These are phyloP conservation scores for Danio jaintianensis DNA, from an alignment of 2,797 vertebrate genomes.

Conservation along the genomic window DNA sequence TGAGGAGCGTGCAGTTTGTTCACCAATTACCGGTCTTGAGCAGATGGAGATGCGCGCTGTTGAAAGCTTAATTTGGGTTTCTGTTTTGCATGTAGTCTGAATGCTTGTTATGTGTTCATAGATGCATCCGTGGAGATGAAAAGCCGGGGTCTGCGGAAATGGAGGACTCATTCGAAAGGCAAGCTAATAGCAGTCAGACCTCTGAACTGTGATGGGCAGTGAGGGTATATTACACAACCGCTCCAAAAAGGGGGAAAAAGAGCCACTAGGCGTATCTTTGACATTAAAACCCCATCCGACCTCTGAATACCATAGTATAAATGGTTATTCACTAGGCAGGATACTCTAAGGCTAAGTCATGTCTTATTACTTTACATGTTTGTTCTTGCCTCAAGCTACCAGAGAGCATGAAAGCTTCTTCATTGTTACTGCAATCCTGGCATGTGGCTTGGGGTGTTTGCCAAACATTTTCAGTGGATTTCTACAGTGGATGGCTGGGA, in stretches of 20 bases:
- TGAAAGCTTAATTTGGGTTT: slow-evolving; percentile 29
- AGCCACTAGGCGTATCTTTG: slow-evolving; percentile 34
- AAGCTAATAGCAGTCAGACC: slow-evolving; percentile 26
- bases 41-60: slow-evolving; percentile 25
- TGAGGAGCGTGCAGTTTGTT: slow-evolving; percentile 26
- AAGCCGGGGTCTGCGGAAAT: background rate
- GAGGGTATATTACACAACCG: slow-evolving; percentile 28
- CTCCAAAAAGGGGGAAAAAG: slow-evolving; percentile 6
- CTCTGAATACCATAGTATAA: slow-evolving; percentile 24
- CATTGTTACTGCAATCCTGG: slow-evolving; percentile 11
- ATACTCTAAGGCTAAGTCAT: slow-evolving; percentile 38
- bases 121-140: slow-evolving; percentile 20
- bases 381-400: slow-evolving; percentile 37
- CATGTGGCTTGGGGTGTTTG: slow-evolving; percentile 34
- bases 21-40: slow-evolving; percentile 24
- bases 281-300: slow-evolving; percentile 9
- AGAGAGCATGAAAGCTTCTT: slow-evolving; percentile 14
- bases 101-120: slow-evolving; percentile 14
- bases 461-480: slow-evolving; percentile 22
- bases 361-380: slow-evolving; percentile 45
- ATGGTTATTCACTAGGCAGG: slow-evolving; percentile 42
- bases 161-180: background rate
- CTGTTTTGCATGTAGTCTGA: slow-evolving; percentile 26
- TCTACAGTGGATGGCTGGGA: background rate
- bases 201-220: slow-evolving; percentile 19